Percentiles rank a stretch among this genome's conserved stretches.
These are phyloP conservation scores for Cecropterus lyciades DNA, from an alignment of 1,140 invertebrate species.

Conservation along the genomic window DNA sequence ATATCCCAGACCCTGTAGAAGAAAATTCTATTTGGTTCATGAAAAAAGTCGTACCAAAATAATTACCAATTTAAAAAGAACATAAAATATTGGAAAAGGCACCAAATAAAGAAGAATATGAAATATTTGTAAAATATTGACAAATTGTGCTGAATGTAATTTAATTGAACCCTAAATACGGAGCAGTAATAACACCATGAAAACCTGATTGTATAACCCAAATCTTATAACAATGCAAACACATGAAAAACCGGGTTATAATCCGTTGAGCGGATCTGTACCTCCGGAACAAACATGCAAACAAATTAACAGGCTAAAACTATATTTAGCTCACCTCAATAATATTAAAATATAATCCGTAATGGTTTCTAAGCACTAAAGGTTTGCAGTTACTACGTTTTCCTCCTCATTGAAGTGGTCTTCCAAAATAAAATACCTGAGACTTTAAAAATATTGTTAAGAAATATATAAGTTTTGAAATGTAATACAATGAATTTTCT, in stretches of 20 bases:
- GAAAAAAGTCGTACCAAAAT: no score
- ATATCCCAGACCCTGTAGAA: no score
- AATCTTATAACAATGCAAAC: conserved; percentile 21
- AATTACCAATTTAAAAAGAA: no score
- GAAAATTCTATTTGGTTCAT: no score
- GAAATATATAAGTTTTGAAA: no score
- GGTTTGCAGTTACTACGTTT: no score
- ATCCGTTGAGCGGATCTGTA: conserved; percentile 1
- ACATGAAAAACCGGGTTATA: conserved; percentile 22
- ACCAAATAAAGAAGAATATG: no score
- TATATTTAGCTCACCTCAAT: conserved; percentile 15
- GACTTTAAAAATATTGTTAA: no score
- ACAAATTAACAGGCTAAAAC: conserved; percentile 17
- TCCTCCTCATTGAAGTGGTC: no score
- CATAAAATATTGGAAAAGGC: no score
- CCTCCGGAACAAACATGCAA: conserved; percentile 23
- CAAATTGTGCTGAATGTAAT: neutral
- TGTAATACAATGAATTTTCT: no score
- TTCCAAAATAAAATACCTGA: no score
- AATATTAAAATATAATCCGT: conserved; percentile 1
- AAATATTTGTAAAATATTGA: neutral
- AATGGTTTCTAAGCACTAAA: neutral
- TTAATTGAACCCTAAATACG: neutral
- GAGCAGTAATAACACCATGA: neutral
- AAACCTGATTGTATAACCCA: conserved; percentile 22